Conservation (phyloP, 1,140 invertebrate species). For the Eumaeus atala region DNA sequence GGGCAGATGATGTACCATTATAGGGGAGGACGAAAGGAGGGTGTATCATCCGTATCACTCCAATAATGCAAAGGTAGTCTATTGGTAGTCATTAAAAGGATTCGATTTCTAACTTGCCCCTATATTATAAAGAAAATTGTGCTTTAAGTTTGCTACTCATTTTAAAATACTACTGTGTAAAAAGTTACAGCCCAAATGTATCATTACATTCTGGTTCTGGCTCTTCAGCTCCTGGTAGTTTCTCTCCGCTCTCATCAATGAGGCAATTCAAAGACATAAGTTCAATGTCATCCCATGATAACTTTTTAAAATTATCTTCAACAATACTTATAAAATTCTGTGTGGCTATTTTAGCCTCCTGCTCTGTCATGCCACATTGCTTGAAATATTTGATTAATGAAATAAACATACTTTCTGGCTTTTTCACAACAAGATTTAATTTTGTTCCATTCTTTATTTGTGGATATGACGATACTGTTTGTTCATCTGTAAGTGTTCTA, state of each 20-base stretch:
- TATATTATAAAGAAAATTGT: too few species aligned
- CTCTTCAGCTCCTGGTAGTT: slow-evolving; percentile 9
- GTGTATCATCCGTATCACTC: too few species aligned
- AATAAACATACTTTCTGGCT: slow-evolving; percentile 51
- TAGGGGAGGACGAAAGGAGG: too few species aligned
- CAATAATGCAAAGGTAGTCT: too few species aligned
- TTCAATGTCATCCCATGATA: slow-evolving; percentile 66
- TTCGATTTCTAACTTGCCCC: too few species aligned
- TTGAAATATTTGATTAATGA: slow-evolving; percentile 51
- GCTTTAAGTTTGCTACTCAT: too few species aligned
- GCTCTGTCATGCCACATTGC: slow-evolving; percentile 48
- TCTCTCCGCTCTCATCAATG: slow-evolving; percentile 33
- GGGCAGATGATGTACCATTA: too few species aligned
- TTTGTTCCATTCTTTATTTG: slow-evolving; percentile 61
- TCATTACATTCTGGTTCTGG: slow-evolving; percentile 24
- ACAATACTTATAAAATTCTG: slow-evolving; percentile 37
- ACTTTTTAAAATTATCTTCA: slow-evolving; percentile 52
- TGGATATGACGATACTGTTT: slow-evolving; percentile 48
- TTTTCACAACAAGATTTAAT: slow-evolving; percentile 57
- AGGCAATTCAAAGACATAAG: slow-evolving; percentile 40
- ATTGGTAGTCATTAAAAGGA: too few species aligned
- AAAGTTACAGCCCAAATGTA: slow-evolving; percentile 13
- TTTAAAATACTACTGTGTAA: slow-evolving; percentile 7
- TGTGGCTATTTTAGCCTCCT: slow-evolving; percentile 39
- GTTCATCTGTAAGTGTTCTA: slow-evolving; percentile 49